Evolutionary conservation across 2,797 vertebrate species (phyloP).

Genomic region (Urosaurus nigricauda): DNA sequence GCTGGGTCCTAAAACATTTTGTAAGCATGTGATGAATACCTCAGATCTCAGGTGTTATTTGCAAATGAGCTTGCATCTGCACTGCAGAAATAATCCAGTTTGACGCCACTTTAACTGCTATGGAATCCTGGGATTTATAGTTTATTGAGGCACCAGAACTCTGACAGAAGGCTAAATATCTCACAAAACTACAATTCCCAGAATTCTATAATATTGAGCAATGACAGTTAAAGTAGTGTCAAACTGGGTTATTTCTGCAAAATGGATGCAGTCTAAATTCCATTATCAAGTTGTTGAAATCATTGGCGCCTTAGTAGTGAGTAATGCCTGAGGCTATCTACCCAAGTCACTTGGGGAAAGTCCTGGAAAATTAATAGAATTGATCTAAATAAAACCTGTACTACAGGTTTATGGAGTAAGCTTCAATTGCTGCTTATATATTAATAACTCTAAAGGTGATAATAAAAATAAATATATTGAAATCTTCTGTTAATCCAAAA

Average conservation of each 20-base stretch:
- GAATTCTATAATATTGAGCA: too few relatives aligned
- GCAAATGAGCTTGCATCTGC: background rate
- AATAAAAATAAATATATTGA: slow-evolving; percentile 1
- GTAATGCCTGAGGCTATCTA: background rate
- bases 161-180: too few relatives aligned
- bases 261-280: too few relatives aligned
- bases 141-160: too few relatives aligned
- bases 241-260: too few relatives aligned
- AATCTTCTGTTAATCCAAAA: background rate
- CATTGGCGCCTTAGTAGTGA: background rate
- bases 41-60: background rate
- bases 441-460: background rate
- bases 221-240: too few relatives aligned
- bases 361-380: background rate
- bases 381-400: background rate
- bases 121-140: too few relatives aligned
- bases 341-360: background rate
- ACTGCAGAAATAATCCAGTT: too few relatives aligned
- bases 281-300: background rate
- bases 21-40: background rate
- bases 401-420: background rate
- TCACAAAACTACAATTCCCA: too few relatives aligned
- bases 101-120: too few relatives aligned
- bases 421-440: slow-evolving; percentile 25
- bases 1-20: background rate